Conservation (phyloP, 92 coral and sea anemone genomes). For the Paragorgia papillata region DNA sequence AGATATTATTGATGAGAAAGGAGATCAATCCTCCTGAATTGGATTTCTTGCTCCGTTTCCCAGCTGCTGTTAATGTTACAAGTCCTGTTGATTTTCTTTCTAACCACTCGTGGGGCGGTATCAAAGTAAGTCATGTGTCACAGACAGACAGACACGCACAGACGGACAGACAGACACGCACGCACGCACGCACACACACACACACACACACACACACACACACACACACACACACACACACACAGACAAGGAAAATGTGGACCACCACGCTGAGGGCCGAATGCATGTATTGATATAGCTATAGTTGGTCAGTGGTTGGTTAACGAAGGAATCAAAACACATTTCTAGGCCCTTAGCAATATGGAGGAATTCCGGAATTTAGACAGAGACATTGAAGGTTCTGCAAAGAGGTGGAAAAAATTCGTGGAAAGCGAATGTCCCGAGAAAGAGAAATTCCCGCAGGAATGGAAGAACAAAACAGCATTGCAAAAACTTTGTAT, state of each 20-base stretch:
- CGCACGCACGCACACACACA: too few species aligned
- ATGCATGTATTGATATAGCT: too few species aligned
- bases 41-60: conserved; percentile 97
- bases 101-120: conserved; percentile 98
- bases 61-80: conserved; percentile 94
- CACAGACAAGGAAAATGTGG: too few species aligned
- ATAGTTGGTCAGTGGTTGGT: background rate
- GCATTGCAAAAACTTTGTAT: conserved; percentile 96
- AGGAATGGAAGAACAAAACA: conserved; percentile 97
- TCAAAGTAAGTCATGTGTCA: conserved; percentile 65
- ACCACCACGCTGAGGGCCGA: too few species aligned
- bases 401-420: conserved; percentile 99
- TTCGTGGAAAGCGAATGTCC: conserved; percentile 99
- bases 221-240: too few species aligned
- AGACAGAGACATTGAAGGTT: conserved; percentile 99
- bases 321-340: too few species aligned
- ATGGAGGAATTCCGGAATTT: conserved; percentile 98
- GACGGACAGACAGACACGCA: too few species aligned
- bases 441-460: conserved; percentile 99
- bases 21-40: conserved; percentile 90
- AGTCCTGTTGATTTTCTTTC: conserved; percentile 97
- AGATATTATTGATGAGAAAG: conserved; percentile 94
- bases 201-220: too few species aligned
- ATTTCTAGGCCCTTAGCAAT: conserved; percentile 78
- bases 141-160: background rate